Evolutionary conservation across 2,888 invertebrate species (phyloP).

Genomic region (Eustalomyia histrio): DNA sequence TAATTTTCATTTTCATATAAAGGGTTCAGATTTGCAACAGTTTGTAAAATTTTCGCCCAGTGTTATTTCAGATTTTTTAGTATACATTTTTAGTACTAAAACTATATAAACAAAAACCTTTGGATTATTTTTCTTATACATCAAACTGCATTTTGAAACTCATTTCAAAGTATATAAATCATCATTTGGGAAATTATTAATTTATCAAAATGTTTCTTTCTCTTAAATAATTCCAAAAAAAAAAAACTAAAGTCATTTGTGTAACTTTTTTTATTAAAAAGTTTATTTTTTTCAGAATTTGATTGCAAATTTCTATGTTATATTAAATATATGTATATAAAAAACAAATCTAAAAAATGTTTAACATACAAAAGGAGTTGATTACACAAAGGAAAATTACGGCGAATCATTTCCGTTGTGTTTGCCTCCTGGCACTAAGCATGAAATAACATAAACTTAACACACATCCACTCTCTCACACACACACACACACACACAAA

Average conservation of each 20-base stretch:
- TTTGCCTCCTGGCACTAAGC: constrained; percentile 72
- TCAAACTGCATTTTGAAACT: too few relatives aligned
- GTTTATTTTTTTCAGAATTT: constrained; percentile 20
- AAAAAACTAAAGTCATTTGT: background rate
- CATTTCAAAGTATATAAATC: too few relatives aligned
- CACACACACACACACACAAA: constrained; percentile 8
- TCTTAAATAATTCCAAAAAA: background rate
- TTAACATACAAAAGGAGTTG: constrained; percentile 72
- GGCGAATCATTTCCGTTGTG: constrained; percentile 79
- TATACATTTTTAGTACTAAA: too few relatives aligned
- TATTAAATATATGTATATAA: constrained; percentile 11
- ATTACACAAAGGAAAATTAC: constrained; percentile 79
- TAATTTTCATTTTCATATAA: too few relatives aligned
- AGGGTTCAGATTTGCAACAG: too few relatives aligned
- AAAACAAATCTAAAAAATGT: constrained; percentile 48
- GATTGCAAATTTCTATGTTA: constrained; percentile 29
- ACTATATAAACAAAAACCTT: too few relatives aligned
- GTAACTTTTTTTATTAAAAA: background rate
- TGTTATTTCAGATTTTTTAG: too few relatives aligned
- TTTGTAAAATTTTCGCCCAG: too few relatives aligned
- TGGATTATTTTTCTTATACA: too few relatives aligned
- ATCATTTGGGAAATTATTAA: too few relatives aligned
- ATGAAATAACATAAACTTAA: constrained; percentile 55
- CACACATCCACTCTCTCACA: constrained; percentile 53
- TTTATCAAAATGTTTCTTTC: too few relatives aligned